Evolutionary conservation across 2,797 vertebrate species (phyloP), one percentile per base, ranked within the genome.

Genomic region (Chrysocyon brachyurus): DNA sequence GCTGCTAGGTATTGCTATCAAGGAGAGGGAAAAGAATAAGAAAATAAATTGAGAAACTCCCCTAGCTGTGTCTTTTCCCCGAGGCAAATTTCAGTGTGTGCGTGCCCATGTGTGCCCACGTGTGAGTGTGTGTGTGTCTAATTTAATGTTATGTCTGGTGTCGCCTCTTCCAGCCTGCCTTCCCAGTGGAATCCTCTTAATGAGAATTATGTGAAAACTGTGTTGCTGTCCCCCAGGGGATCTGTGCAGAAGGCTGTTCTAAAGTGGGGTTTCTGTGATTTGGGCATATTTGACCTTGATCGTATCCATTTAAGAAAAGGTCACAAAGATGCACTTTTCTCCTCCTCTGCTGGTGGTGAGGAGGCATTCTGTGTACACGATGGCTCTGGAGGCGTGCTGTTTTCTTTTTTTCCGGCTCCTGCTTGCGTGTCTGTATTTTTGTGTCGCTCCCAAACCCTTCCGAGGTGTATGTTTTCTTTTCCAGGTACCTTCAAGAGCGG

Each of bases 401-500:
- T 81, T 94, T 57, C 46, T 11, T 31, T 54, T 56, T 17, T 33
- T 68, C 40, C 17, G 46, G 54, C 56, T 78, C 64, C 22, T 40
- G 1, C 36, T 57, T 61, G 9, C 66, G 19, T 87, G 21, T 56
- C 1, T 79, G 61, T 28, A 46, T 33, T 91, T 72, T 88, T 28
- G 2, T 56, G 40, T 77, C 59, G 31, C 12, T 7, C 24, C 36
- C 89, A 86, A 61, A 70, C 49, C 36, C 78, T 61, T 64, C 36
- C 61, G 54, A 5, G 10, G 57, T 86, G 19, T 31, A 5, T 81
- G 4, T 93, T 6, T 89, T 72, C 63, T 90, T 81, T 91, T 40
- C 83, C 98, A 99, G 99, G 98, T 99, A 99, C 98, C 99, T 99
- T 95, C 99, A 99, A 89, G 99, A 99, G 95, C 99, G 99, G 94